These are phyloP conservation scores for Aphidius ervi DNA, from an alignment of 1,140 invertebrate species.

Conservation along the genomic window DNA sequence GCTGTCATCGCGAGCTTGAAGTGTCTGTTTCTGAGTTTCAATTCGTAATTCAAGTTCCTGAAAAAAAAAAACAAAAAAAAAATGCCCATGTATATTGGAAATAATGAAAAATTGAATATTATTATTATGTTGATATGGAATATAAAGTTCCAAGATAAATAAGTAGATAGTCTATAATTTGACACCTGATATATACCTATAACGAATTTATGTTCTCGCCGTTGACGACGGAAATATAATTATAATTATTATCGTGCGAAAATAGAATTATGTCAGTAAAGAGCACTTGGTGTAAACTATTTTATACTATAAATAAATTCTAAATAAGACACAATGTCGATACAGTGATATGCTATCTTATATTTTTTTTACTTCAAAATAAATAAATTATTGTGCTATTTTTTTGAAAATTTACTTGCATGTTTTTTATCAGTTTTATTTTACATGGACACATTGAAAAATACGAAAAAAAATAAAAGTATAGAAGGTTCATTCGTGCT, in stretches of 20 bases:
- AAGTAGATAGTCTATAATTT: not conserved
- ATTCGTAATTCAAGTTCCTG: constrained; percentile 93
- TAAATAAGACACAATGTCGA: too few relatives aligned
- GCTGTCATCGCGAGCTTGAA: constrained; percentile 92
- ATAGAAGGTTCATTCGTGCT: not conserved
- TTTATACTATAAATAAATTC: too few relatives aligned
- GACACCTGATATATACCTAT: constrained; percentile 22
- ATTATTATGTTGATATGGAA: too few relatives aligned
- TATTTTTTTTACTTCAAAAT: too few relatives aligned
- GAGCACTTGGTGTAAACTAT: too few relatives aligned
- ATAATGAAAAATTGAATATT: not conserved
- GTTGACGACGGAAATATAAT: constrained; percentile 43
- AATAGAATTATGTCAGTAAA: too few relatives aligned
- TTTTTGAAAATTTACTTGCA: too few relatives aligned
- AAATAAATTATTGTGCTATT: too few relatives aligned
- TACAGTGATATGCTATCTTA: too few relatives aligned
- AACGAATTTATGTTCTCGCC: constrained; percentile 40
- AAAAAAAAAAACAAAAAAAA: constrained; percentile 35
- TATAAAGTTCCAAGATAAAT: too few relatives aligned
- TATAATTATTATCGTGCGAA: constrained; percentile 19
- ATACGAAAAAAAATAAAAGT: not conserved
- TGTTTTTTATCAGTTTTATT: too few relatives aligned
- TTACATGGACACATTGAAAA: too few relatives aligned
- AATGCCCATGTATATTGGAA: not conserved
- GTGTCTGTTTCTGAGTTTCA: constrained; percentile 96